These are phyloP conservation scores for Melanargia galathea DNA, from an alignment of 2,888 invertebrate genomes.

Conservation along the genomic window DNA sequence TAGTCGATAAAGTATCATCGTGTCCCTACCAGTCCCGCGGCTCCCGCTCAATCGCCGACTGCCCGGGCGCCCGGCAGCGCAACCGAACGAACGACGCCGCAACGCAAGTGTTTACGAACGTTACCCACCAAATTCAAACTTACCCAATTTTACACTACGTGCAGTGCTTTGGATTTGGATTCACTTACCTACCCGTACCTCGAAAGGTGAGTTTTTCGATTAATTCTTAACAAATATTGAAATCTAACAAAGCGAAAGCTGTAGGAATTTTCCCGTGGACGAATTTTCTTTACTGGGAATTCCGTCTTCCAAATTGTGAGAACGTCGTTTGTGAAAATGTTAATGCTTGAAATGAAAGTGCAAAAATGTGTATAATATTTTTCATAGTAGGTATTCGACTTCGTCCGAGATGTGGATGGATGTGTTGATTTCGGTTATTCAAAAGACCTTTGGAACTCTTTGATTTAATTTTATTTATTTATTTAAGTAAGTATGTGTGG, in stretches of 20 bases:
- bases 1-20: constrained; percentile 33
- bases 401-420: too few species aligned
- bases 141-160: constrained; percentile 35
- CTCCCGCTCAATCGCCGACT: constrained; percentile 53
- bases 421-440: too few species aligned
- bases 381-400: too few species aligned
- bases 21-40: constrained; percentile 54
- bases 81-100: constrained; percentile 77
- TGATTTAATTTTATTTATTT: too few species aligned
- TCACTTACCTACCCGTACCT: constrained; percentile 24
- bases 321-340: background rate
- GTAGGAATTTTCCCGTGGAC: background rate
- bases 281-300: constrained; percentile 1
- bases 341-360: too few species aligned
- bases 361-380: too few species aligned
- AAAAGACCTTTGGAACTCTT: too few species aligned
- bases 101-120: constrained; percentile 71
- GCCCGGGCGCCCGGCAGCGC: constrained; percentile 77
- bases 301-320: background rate
- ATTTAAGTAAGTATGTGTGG: too few species aligned
- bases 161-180: constrained; percentile 60
- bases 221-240: background rate
- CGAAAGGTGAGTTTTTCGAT: constrained; percentile 48
- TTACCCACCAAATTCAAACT: constrained; percentile 48
- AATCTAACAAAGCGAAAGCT: too few species aligned